Base-by-base conservation (phyloP, 35 echinoderm and acorn worm species). In the Diadema setosum region DNA sequence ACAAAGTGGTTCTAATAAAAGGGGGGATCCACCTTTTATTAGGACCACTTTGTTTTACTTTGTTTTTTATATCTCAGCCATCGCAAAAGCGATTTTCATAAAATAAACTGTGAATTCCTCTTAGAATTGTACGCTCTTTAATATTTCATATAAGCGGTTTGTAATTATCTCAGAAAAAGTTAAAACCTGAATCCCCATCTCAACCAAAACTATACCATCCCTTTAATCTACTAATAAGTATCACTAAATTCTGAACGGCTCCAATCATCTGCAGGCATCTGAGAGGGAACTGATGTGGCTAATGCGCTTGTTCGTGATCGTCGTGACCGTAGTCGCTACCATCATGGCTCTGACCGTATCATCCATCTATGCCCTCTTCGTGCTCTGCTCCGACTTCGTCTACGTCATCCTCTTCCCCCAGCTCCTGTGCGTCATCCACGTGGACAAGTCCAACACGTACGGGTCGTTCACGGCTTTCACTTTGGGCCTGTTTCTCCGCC, bases 331-430 rank as follows among this genome's bases (percentile, higher is more conserved):
- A 12, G 39, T 92, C 15, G 91, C 95, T 20, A 93, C 91, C 29
- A 33, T 93, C 8, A 82, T 97, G 14, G 87, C 86, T 5, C 58
- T 97, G 12, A 83, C 87, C 45, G 93, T 97, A 42, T 70, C 58
- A 20, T 93, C 95, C 34, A 83, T 97, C 50, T 97, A 97, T 25
- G 83, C 45, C 40, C 91, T 97, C 27, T 97, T 93, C 83, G 85
- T 93, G 37, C 80, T 97, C 20, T 97, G 95, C 73, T 90, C 95
- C 29, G 95, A 97, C 58, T 97, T 93, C 84, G 91, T 93, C 45
- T 97, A 85, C 58, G 95, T 97, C 15, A 60, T 93, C 16, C 75
- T 97, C 52, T 97, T 97, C 41, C 95, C 95, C 11, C 95, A 97
- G 45, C 75, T 97, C 29, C 80, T 93, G 27, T 97, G 95, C 46